Percentiles rank a stretch among this genome's conserved stretches.
phyloP scores from a whole-genome alignment of 2,797 vertebrate species.

The Psittacula echo region DNA sequence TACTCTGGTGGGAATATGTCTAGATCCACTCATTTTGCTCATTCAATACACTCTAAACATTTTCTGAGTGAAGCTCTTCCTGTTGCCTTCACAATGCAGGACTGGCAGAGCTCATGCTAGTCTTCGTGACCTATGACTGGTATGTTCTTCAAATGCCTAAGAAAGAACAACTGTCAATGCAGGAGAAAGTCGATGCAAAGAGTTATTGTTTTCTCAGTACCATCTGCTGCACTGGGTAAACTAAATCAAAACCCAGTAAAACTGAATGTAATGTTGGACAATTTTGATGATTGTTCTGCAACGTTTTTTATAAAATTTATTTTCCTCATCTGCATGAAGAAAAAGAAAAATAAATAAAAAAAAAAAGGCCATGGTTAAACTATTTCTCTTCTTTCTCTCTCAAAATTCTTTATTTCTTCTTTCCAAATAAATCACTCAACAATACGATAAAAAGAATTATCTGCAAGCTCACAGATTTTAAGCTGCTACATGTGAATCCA shows the following conservation, averaged over 20 bases:
- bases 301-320: neutral
- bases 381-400: neutral
- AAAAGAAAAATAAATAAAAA: neutral
- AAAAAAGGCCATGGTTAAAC: neutral
- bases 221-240: conserved; percentile 14
- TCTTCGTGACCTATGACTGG: neutral
- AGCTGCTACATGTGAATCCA: neutral
- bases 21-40: neutral
- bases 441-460: neutral
- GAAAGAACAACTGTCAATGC: neutral
- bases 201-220: neutral
- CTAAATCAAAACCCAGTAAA: neutral
- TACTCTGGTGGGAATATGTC: neutral
- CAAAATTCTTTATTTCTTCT: neutral
- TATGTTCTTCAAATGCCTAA: neutral
- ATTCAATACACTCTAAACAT: neutral
- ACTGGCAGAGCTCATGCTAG: neutral
- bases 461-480: neutral
- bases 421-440: neutral
- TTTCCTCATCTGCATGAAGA: neutral
- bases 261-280: neutral
- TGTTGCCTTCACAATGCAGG: neutral
- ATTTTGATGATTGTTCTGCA: neutral
- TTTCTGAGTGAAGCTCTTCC: neutral
- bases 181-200: neutral